Percentiles rank a stretch among this genome's conserved stretches.
Evolutionary conservation across 2,888 invertebrate species (phyloP).

Genomic region (Lypha dubia): DNA sequence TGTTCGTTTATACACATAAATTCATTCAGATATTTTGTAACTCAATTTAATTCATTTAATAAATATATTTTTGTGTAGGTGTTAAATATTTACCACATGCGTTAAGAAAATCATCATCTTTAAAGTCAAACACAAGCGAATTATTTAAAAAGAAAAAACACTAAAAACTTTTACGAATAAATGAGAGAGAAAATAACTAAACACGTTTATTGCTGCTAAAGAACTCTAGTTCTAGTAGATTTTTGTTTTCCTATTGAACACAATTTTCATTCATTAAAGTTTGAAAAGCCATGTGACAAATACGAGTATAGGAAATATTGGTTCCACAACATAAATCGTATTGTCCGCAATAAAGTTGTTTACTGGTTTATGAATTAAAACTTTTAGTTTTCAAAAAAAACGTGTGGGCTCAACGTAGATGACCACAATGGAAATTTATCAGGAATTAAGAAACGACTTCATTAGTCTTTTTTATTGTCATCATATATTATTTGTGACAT

Average conservation of each 20-base stretch:
- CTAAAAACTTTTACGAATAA: constrained; percentile 19
- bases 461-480: constrained; percentile 67
- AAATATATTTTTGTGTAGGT: constrained; percentile 47
- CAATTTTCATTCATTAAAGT: constrained; percentile 53
- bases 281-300: constrained; percentile 34
- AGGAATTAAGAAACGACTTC: constrained; percentile 67
- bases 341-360: neutral
- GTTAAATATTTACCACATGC: constrained; percentile 50
- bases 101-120: constrained; percentile 49
- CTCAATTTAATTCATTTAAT: constrained; percentile 46
- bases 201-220: constrained; percentile 8
- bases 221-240: constrained; percentile 9
- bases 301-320: neutral
- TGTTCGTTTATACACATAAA: constrained; percentile 23
- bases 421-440: constrained; percentile 60
- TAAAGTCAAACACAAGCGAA: constrained; percentile 20
- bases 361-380: constrained; percentile 33
- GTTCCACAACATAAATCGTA: constrained; percentile 37
- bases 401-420: constrained; percentile 51
- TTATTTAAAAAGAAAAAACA: constrained; percentile 21
- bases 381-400: neutral
- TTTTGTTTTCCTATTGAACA: neutral
- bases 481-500: constrained; percentile 57
- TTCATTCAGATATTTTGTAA: constrained; percentile 27
- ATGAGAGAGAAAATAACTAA: neutral